A percentile compares a stretch with the other conserved stretches of the same genome.
These are phyloP conservation scores for Oxytorus armatus DNA, from an alignment of 2,888 invertebrate species.

Conservation along the genomic window DNA sequence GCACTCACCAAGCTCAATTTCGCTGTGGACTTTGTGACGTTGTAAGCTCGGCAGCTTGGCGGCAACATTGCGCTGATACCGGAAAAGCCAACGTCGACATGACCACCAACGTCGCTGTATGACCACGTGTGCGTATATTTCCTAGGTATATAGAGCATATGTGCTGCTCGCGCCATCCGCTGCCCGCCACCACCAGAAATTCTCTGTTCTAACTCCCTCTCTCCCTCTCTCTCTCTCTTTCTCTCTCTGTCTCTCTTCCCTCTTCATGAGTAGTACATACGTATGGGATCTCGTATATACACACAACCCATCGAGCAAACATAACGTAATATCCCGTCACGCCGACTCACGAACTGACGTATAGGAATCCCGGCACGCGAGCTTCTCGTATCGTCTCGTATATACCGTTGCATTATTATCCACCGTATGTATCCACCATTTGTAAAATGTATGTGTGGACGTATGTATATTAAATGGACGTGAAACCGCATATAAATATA, in stretches of 20 bases:
- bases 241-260: constrained; percentile 10
- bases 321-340: constrained; percentile 72
- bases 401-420: constrained; percentile 51
- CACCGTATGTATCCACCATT: too few relatives aligned
- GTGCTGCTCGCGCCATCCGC: constrained; percentile 37
- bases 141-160: constrained; percentile 13
- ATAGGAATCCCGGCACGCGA: constrained; percentile 65
- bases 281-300: constrained; percentile 24
- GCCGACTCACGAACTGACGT: constrained; percentile 78
- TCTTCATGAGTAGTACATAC: constrained; percentile 18
- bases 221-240: constrained; percentile 5
- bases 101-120: constrained; percentile 54
- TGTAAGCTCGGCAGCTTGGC: constrained; percentile 45
- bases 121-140: constrained; percentile 6
- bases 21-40: constrained; percentile 12
- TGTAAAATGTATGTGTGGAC: too few relatives aligned
- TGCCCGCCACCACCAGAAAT: constrained; percentile 51
- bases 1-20: constrained; percentile 31
- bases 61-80: constrained; percentile 41
- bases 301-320: constrained; percentile 43
- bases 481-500: background rate
- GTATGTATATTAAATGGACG: constrained; percentile 18
- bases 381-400: constrained; percentile 51
- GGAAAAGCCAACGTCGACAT: constrained; percentile 58
- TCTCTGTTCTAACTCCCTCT: constrained; percentile 11